phyloP scores from a whole-genome alignment of 2,797 vertebrate genomes.

The Amniataba percoides region DNA sequence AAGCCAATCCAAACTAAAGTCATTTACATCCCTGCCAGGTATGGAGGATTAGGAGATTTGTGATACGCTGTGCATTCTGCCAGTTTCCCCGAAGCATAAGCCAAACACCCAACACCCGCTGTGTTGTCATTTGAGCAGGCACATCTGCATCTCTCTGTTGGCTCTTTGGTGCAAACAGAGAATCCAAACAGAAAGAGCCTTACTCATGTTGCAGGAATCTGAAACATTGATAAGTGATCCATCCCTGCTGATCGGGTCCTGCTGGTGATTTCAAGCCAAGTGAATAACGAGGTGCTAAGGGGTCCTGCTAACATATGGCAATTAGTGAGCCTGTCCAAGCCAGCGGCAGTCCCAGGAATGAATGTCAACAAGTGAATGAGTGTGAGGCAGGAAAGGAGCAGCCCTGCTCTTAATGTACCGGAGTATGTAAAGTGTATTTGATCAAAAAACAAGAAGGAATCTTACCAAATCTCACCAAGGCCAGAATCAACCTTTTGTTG shows the following conservation, averaged over 20 bases:
- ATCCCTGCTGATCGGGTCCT: not conserved
- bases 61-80: no score
- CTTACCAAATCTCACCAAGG: conserved; percentile 43
- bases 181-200: not conserved
- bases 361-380: not conserved
- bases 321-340: not conserved
- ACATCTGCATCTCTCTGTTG: not conserved
- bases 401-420: not conserved
- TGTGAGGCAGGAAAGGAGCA: conserved; percentile 21
- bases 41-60: no score
- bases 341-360: not conserved
- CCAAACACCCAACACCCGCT: not conserved
- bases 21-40: no score
- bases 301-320: not conserved
- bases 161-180: not conserved
- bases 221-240: not conserved
- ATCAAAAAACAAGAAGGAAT: conserved; percentile 20
- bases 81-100: not conserved
- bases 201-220: not conserved
- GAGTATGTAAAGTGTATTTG: conserved; percentile 16
- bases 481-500: conserved; percentile 35
- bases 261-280: not conserved
- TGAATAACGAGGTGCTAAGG: not conserved
- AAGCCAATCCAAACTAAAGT: no score
- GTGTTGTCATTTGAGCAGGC: not conserved